Evolutionary conservation across 2,113 vertebrate species (phyloP).

Genomic region (Ptilonorhynchus violaceus): DNA sequence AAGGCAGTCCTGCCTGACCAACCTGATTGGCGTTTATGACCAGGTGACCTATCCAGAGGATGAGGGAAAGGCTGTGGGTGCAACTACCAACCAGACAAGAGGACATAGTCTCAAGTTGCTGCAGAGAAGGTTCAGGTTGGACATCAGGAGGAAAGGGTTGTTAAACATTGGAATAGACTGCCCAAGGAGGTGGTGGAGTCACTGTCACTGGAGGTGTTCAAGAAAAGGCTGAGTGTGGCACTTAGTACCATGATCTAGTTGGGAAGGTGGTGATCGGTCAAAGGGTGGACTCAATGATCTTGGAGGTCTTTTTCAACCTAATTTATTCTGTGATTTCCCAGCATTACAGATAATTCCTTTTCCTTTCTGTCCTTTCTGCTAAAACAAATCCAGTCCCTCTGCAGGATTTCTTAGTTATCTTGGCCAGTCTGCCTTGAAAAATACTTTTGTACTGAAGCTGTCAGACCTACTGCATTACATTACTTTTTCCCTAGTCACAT

Average conservation of each 20-base stretch:
- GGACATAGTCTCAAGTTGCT: neutral
- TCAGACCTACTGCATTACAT: neutral
- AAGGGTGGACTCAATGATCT: neutral
- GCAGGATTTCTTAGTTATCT: neutral
- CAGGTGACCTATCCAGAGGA: neutral
- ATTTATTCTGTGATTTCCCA: neutral
- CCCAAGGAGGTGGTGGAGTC: neutral
- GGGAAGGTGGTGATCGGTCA: rapidly evolving
- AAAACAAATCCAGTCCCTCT: neutral
- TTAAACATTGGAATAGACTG: neutral
- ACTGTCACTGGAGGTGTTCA: neutral
- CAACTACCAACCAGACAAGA: neutral
- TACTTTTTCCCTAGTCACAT: neutral
- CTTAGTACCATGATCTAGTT: neutral
- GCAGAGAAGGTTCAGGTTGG: neutral
- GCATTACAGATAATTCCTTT: neutral
- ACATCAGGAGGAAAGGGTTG: neutral
- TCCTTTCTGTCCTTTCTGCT: neutral
- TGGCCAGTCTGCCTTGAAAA: neutral
- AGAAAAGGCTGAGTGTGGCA: neutral
- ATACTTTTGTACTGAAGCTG: neutral
- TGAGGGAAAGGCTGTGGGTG: neutral
- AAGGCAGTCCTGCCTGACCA: neutral
- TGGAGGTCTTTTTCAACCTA: neutral
- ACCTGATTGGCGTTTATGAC: neutral